Conservation (phyloP, 1,140 invertebrate species). For the Ceratoteleas bidentatus region DNA sequence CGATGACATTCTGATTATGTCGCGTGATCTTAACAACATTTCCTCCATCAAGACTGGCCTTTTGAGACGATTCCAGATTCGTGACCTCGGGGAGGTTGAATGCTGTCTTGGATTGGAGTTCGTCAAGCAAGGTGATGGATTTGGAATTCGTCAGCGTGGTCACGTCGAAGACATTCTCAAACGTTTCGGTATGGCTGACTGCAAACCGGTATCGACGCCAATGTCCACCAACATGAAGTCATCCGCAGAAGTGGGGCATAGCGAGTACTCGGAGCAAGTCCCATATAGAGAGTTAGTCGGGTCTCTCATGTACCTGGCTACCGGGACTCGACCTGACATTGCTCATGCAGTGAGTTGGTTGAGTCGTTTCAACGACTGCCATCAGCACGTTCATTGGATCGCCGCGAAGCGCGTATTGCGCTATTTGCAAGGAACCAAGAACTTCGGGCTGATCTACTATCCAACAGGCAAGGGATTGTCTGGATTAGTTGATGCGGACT, state of each 20-base stretch:
- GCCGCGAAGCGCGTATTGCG: constrained; percentile 65
- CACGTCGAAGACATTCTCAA: background rate
- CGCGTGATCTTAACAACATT: background rate
- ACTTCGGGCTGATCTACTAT: background rate
- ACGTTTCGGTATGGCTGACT: constrained; percentile 6
- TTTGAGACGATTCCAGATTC: background rate
- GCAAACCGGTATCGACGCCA: constrained; percentile 8
- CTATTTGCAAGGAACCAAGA: constrained; percentile 62
- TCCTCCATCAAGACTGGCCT: background rate
- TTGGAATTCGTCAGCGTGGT: background rate
- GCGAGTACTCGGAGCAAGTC: background rate
- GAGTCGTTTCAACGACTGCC: constrained; percentile 1
- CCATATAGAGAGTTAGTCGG: constrained; percentile 15
- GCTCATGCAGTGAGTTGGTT: background rate
- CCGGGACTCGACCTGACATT: constrained; percentile 2
- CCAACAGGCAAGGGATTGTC: background rate
- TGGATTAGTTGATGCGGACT: constrained; percentile 72
- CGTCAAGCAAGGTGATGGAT: background rate
- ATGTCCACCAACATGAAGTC: background rate
- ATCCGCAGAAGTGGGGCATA: background rate
- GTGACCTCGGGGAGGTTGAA: constrained; percentile 9
- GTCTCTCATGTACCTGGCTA: constrained; percentile 1
- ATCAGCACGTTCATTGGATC: constrained; percentile 52
- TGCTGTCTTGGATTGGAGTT: constrained; percentile 20
- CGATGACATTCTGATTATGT: background rate